Evolutionary conservation across 2,113 vertebrate species (phyloP), one percentile per base, ranked within the genome.

Genomic region (Oryzias melastigma): DNA sequence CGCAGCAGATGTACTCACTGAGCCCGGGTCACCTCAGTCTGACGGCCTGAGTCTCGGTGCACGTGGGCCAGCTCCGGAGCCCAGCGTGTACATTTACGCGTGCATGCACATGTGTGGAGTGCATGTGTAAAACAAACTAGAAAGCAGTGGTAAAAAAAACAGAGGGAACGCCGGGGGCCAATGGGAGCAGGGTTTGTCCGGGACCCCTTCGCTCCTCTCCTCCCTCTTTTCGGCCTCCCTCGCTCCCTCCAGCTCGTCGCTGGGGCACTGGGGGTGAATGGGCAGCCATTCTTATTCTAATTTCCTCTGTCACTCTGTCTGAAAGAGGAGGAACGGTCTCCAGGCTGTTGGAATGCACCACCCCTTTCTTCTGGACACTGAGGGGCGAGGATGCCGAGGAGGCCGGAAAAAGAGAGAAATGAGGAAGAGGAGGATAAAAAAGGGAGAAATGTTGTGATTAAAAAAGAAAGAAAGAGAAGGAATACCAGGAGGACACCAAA

Each of bases 281-380:
- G 88, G 80, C 80, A 89, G 80, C 86, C 63, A 92, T 93, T 93
- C 87, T 93, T 87, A 93, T 93, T 91, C 89, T 91, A 93, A 93
- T 92, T 35, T 80, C 70, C 55, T 71, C 89, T 90, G 90, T 92
- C 91, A 90, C 80, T 87, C 84, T 79, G 82, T 77, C 78, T 91
- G 82, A 91, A 90, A 91, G 89, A 86, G 87, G 83, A 17, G 70
- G 83, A 89, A 79, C 63, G 84, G 92, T 93, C 83, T 92, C 92
- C 81, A 90, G 78, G 92, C 90, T 80, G 77, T 79, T 85, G 91
- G 92, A 92, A 93, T 93, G 92, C 78, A 87, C 63, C 82, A 74
- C 64, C 71, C 78, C 71, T 91, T 90, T 91, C 82, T 90, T 88
- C 83, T 82, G 84, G 80, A 77, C 78, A 69, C 45, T 60, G 22